Base-by-base conservation (phyloP, 2,888 invertebrate genomes). In the Drosophila koepferae region DNA sequence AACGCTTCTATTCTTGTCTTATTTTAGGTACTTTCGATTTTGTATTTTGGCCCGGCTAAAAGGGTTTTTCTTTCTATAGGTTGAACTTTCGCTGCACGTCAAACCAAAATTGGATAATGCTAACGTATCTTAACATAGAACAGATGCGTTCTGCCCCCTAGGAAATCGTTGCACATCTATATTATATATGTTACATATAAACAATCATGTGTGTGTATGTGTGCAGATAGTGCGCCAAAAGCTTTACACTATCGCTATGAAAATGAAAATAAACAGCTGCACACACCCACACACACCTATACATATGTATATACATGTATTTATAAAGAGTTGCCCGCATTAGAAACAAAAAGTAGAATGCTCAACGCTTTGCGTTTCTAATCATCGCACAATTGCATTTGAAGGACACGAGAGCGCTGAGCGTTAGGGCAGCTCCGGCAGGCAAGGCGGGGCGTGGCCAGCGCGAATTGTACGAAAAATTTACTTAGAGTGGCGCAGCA, bases 351-450 rank as follows among this genome's bases (percentile, higher is more conserved):
- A 86, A 87, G 82, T 86, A 89, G 82, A 86, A 89, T 80, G 81
- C 81, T 77, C 51, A 72, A 63, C 78, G 75, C 87, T 81, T 81
- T 81, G 87, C 86, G 88, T 86, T 81, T 85, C 85, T 90, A 90
- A 90, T 90, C 88, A 87, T 86, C 86, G 89, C 84, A 77, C 84
- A 89, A 89, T 89, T 91, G 86, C 82, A 89, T 89, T 90, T 89
- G 90, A 90, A 90, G 90, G 90, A 90, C 90, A 89, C 86, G 58
- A 79, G 63, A 61, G 46, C 34, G 38, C 23, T 10, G 40, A 36
- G 56, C 64, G 54, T 66, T 51, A 80, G 65, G 74, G 71, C 77
- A 55, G 69, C n/a, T n/a, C 9, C 20, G 8, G 20, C n/a, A 14
- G 43, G 20, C 23, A 10, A 23, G 46, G 23, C 46, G 56, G 18